These are phyloP conservation scores for Ooceraea biroi DNA, from an alignment of 1,140 invertebrate species.

Conservation along the genomic window DNA sequence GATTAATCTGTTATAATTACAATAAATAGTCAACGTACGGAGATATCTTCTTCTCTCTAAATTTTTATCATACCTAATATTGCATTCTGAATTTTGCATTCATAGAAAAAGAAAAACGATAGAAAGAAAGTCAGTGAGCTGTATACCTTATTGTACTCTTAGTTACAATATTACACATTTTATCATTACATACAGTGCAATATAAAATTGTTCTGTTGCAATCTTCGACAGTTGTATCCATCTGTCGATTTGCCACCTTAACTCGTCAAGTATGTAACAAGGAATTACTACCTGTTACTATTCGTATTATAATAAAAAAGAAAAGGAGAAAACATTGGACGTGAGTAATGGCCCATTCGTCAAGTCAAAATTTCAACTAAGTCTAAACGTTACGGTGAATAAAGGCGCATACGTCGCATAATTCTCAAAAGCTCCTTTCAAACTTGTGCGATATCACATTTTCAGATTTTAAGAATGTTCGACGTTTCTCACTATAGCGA, in stretches of 20 bases:
- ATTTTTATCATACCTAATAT: not conserved
- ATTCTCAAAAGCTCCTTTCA: constrained; percentile 20
- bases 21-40: constrained; percentile 29
- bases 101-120: not conserved
- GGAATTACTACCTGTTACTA: not conserved
- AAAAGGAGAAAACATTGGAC: constrained; percentile 3
- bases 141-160: not conserved
- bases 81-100: not conserved
- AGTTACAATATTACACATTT: not conserved
- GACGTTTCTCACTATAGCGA: not conserved
- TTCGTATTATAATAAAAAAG: constrained; percentile 21
- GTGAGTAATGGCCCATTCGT: constrained; percentile 39
- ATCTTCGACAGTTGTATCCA: not conserved
- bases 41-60: not conserved
- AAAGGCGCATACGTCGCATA: not conserved
- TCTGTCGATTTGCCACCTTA: no score
- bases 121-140: constrained; percentile 8
- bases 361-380: constrained; percentile 33
- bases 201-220: not conserved
- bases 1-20: constrained; percentile 14
- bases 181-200: constrained; percentile 7
- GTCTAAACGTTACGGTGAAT: not conserved
- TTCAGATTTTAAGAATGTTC: constrained; percentile 28
- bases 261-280: not conserved
- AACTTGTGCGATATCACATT: constrained; percentile 39